phyloP scores from a whole-genome alignment of 2,888 invertebrate genomes.

The Eilema griseolum region DNA sequence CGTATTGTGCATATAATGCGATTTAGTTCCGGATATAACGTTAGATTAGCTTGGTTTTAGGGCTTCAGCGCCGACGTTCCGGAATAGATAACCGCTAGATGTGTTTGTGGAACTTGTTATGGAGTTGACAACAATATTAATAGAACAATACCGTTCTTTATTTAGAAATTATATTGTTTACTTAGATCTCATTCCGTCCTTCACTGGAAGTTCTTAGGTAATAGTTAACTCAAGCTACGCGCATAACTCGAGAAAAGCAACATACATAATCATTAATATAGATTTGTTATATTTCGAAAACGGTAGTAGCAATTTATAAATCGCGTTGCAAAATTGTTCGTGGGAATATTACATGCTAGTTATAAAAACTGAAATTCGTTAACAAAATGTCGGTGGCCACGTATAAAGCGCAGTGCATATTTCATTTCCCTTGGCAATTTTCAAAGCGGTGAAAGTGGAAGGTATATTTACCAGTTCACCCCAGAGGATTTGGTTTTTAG shows the following conservation, averaged over 20 bases:
- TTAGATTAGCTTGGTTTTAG: conserved; percentile 55
- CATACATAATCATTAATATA: too few species aligned
- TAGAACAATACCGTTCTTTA: not conserved
- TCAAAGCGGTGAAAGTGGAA: not conserved
- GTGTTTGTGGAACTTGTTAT: conserved; percentile 4
- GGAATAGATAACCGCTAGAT: not conserved
- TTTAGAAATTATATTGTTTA: not conserved
- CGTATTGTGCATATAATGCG: conserved; percentile 46
- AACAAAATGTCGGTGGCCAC: not conserved
- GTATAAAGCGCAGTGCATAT: not conserved
- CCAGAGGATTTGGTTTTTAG: not conserved
- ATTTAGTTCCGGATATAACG: conserved; percentile 52
- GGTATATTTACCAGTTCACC: too few species aligned
- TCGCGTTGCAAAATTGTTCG: not conserved
- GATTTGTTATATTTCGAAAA: not conserved
- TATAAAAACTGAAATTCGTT: not conserved
- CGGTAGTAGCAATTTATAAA: not conserved
- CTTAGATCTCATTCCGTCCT: too few species aligned
- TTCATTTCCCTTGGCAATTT: not conserved
- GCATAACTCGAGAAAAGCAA: too few species aligned
- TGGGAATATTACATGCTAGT: not conserved
- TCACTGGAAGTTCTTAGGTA: too few species aligned
- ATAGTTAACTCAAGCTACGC: too few species aligned
- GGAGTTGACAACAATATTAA: not conserved
- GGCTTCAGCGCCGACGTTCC: conserved; percentile 48